phyloP scores from a whole-genome alignment of 2,797 vertebrate genomes.

The Neomorphus geoffroyi region DNA sequence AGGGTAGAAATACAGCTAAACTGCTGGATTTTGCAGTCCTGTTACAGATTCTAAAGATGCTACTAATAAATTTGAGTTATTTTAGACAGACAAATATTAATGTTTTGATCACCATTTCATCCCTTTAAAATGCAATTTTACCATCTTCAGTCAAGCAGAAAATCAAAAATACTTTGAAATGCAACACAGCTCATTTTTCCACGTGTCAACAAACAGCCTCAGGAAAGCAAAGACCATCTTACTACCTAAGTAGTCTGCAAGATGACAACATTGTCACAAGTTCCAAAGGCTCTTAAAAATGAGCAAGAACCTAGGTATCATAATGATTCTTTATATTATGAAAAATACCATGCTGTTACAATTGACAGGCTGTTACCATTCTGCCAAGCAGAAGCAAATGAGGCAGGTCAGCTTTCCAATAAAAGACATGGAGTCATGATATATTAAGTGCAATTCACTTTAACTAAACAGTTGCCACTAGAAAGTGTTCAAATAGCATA shows the following conservation, averaged over 20 bases:
- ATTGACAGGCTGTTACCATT: neutral
- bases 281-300: neutral
- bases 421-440: neutral
- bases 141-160: neutral
- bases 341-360: neutral
- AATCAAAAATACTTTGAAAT: neutral
- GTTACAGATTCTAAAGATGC: neutral
- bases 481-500: neutral
- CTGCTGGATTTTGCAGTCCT: neutral
- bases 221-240: neutral
- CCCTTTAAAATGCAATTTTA: neutral
- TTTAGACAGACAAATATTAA: neutral
- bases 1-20: neutral
- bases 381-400: neutral
- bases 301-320: neutral
- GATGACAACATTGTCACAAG: neutral
- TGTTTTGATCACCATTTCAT: neutral
- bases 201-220: neutral
- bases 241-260: neutral
- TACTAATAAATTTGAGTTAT: neutral
- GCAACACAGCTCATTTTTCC: neutral
- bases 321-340: neutral
- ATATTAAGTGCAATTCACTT: neutral
- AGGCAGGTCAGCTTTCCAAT: neutral
- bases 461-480: neutral